These are phyloP conservation scores for Zeus faber DNA, from an alignment of 2,113 vertebrate genomes.

Conservation along the genomic window DNA sequence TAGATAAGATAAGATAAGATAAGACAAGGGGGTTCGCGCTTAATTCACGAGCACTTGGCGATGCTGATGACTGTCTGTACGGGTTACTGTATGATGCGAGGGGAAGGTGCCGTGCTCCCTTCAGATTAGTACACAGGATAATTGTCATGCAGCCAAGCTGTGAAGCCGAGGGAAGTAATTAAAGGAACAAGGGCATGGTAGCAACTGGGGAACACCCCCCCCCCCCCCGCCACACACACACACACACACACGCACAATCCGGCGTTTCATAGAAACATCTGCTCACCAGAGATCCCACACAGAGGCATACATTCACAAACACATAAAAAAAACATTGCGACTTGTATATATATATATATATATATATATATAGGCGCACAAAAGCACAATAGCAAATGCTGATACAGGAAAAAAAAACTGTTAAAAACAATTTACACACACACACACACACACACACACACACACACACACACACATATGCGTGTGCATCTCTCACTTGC, in stretches of 20 bases:
- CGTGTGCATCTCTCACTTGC: not conserved
- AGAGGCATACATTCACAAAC: not conserved
- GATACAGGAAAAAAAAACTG: too few relatives aligned
- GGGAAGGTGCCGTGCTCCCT: conserved; percentile 41
- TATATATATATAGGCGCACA: not conserved
- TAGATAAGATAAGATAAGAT: too few relatives aligned
- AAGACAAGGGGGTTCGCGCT: too few relatives aligned
- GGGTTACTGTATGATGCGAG: too few relatives aligned
- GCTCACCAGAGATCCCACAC: not conserved
- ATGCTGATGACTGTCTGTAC: too few relatives aligned
- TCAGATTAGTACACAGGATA: conserved; percentile 57
- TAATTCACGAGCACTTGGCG: too few relatives aligned
- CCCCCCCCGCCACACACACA: conserved; percentile 28
- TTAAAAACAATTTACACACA: conserved; percentile 3
- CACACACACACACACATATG: not conserved
- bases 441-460: conserved; percentile 17
- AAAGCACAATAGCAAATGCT: not conserved
- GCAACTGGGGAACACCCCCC: conserved; percentile 27
- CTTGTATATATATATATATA: not conserved
- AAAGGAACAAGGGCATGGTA: conserved; percentile 64
- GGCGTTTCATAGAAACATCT: not conserved
- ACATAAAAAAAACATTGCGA: too few relatives aligned
- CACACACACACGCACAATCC: not conserved
- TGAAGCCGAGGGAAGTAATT: conserved; percentile 71
- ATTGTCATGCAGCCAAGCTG: conserved; percentile 71